Conservation (phyloP, 2,888 invertebrate species). For the Drosophila anomelani region DNA sequence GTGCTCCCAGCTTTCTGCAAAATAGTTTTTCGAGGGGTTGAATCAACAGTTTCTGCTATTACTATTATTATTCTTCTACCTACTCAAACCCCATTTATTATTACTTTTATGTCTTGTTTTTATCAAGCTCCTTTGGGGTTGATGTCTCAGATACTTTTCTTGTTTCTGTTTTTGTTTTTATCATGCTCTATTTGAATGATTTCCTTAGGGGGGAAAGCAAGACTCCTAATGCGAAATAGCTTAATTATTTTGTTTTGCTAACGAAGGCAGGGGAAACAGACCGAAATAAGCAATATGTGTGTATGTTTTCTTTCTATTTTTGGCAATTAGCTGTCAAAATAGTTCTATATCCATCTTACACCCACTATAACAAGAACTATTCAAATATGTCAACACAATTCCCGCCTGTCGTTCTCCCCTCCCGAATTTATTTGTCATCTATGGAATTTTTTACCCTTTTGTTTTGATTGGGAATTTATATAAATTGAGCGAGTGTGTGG, state of each 20-base stretch:
- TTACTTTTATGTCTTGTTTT: not conserved
- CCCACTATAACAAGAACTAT: slow-evolving; percentile 11
- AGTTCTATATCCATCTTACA: not conserved
- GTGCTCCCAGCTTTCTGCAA: slow-evolving; percentile 8
- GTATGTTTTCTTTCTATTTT: slow-evolving; percentile 51
- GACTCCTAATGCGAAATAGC: slow-evolving; percentile 55
- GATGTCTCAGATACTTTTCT: not conserved
- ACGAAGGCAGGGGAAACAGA: slow-evolving; percentile 1
- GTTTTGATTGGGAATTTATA: slow-evolving; percentile 73
- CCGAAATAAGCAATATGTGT: not conserved
- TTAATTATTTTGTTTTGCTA: slow-evolving; percentile 75
- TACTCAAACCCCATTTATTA: not conserved
- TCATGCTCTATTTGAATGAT: slow-evolving; percentile 29
- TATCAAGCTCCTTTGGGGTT: not conserved
- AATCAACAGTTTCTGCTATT: not conserved
- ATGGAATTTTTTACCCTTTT: slow-evolving; percentile 41
- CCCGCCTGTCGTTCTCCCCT: slow-evolving; percentile 3
- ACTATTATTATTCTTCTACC: not conserved
- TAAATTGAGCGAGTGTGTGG: slow-evolving; percentile 47
- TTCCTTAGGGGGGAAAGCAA: slow-evolving; percentile 11
- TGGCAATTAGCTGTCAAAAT: slow-evolving; percentile 42
- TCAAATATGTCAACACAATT: slow-evolving; percentile 44
- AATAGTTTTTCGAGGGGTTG: slow-evolving; percentile 9
- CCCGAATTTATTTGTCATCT: slow-evolving; percentile 46
- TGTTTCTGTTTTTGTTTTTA: slow-evolving; percentile 23